Evolutionary conservation across 1,140 invertebrate species (phyloP).

Genomic region (Lerema accius): DNA sequence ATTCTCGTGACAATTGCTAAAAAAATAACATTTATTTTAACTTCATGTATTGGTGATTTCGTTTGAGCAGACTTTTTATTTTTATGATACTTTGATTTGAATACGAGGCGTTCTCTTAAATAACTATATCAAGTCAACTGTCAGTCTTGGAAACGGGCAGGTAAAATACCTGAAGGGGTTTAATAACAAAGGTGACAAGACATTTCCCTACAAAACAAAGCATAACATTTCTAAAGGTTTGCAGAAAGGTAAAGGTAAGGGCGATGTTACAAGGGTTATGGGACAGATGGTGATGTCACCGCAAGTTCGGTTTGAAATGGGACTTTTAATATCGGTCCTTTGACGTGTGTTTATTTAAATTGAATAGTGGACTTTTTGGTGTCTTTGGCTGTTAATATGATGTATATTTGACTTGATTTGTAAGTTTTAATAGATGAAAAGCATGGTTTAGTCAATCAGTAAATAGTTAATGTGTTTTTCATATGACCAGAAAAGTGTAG

Average conservation of each 20-base stretch:
- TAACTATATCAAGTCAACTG: not conserved
- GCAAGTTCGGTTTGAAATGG: conserved; percentile 41
- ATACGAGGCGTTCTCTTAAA: too few species aligned
- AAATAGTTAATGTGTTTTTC: too few species aligned
- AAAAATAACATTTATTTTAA: too few species aligned
- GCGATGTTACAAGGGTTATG: not conserved
- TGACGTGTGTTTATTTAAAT: conserved; percentile 27
- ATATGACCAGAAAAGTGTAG: too few species aligned
- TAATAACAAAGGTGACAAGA: not conserved
- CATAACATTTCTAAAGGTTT: conserved; percentile 6
- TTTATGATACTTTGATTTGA: too few species aligned
- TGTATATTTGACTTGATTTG: too few species aligned
- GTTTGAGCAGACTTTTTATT: too few species aligned
- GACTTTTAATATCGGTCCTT: conserved; percentile 52
- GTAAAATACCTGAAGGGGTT: not conserved
- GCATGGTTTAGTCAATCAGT: too few species aligned
- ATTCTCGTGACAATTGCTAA: too few species aligned
- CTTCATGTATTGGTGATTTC: too few species aligned
- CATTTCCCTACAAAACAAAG: conserved; percentile 7
- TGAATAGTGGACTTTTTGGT: not conserved
- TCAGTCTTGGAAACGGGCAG: not conserved
- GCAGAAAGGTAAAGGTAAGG: not conserved
- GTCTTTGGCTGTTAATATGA: too few species aligned
- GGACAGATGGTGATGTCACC: conserved; percentile 43
- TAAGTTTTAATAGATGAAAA: too few species aligned